Evolutionary conservation across 2,113 vertebrate genomes (phyloP).

Genomic region (Carlito syrichta): DNA sequence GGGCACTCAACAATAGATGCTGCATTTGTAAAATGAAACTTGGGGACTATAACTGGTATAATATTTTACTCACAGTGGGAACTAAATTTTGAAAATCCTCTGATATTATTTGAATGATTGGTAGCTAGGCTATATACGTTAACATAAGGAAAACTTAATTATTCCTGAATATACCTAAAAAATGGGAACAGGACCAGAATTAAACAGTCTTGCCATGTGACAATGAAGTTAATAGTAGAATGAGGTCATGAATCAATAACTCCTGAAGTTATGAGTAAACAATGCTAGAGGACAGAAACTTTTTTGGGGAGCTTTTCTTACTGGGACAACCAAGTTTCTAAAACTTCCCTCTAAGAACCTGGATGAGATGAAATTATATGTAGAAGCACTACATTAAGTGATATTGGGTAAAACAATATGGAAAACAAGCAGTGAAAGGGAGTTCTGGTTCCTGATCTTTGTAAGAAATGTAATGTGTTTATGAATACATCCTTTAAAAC

Average conservation of each 20-base stretch:
- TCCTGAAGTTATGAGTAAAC: not conserved
- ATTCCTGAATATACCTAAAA: not conserved
- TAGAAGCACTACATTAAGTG: not conserved
- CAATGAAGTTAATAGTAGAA: not conserved
- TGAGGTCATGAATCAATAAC: not conserved
- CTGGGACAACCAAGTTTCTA: not conserved
- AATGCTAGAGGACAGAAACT: not conserved
- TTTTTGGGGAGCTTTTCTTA: not conserved
- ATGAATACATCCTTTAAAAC: not conserved
- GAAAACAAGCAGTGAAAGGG: not conserved
- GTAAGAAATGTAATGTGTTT: not conserved
- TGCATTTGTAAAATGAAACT: not conserved
- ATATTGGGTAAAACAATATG: too few relatives aligned
- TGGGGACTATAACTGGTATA: not conserved
- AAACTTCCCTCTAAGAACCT: not conserved
- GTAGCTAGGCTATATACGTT: not conserved
- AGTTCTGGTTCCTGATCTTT: not conserved
- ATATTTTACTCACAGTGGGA: not conserved
- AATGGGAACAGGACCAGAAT: not conserved
- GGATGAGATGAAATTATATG: not conserved
- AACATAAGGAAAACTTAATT: constrained; percentile 14
- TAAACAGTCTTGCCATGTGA: not conserved
- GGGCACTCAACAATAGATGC: not conserved
- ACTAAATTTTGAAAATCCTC: not conserved
- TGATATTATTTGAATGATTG: not conserved